Evolutionary conservation across 2,888 invertebrate genomes (phyloP), one percentile per base, ranked within the genome.

Genomic region (Stegophylla sp.): DNA sequence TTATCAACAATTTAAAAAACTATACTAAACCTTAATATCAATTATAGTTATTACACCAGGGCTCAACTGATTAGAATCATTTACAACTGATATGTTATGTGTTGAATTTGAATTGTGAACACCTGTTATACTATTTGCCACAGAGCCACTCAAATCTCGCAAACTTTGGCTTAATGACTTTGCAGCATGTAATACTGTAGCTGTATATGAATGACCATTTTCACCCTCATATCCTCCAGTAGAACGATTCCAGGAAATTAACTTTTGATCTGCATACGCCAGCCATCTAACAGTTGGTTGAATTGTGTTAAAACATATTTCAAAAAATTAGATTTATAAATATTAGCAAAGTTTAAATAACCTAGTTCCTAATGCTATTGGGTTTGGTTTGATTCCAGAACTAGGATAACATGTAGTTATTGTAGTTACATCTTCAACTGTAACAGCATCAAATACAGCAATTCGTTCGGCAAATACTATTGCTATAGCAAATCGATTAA

Each of bases 171-270:
- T 94, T 53, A 97, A 89, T 26, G 95, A 95, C 88, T 97, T 97
- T 23, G 97, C 97, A 1, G 96, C 97, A 87, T 96, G 95, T 13
- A 98, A 90, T 75, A 97, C 94, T 0, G 96, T 95, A 0, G 97
- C 97, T 66, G 97, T 96, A 85, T 94, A 94, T 86, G 94, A 94
- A 85, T 94, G 92, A 17, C 93, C 92, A 17, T 94, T 94, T 86
- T 95, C 95, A 41, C 90, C 89, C 88, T 86, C 93, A 87, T 93
- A 93, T 1, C 94, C 94, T 1, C 95, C 95, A 82, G 92, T 92
- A 86, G 94, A 95, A 81, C 93, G 89, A 86, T 92, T 92, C 0
- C 92, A 90, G 71, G 92, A 91, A 83, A 93, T 88, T 69, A 97
- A 88, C 86, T 93, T 94, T 86, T 93, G 93, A 86, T 97, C 97